Percentiles rank a stretch among this genome's conserved stretches.
Evolutionary conservation across 1,140 invertebrate species (phyloP).

Genomic region (Mizuhopecten yessoensis): DNA sequence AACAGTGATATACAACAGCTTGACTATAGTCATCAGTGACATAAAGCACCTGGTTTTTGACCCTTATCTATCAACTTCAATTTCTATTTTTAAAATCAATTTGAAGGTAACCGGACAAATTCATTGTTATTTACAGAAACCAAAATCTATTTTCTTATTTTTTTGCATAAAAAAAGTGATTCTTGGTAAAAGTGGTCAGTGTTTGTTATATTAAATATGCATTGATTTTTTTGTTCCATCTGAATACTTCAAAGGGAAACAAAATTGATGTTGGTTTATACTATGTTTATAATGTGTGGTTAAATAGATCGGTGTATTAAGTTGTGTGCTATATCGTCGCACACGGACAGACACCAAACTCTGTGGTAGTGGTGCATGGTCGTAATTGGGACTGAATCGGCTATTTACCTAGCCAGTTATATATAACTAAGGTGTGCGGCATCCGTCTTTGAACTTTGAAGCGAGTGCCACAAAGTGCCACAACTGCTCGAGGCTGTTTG

Average conservation of each 20-base stretch:
- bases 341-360: not conserved
- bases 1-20: too few relatives aligned
- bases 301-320: not conserved
- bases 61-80: not conserved
- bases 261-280: conserved; percentile 8
- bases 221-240: not conserved
- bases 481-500: conserved; percentile 14
- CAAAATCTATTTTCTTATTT: not conserved
- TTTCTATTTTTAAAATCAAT: not conserved
- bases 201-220: not conserved
- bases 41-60: not conserved
- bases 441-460: conserved; percentile 4
- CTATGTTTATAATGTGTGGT: not conserved
- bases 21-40: too few relatives aligned
- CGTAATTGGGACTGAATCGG: not conserved
- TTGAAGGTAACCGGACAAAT: not conserved
- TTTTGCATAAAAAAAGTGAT: not conserved
- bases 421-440: not conserved
- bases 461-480: conserved; percentile 22
- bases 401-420: conserved; percentile 17
- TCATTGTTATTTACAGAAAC: not conserved
- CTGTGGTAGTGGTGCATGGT: not conserved
- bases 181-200: not conserved
- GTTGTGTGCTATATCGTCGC: not conserved
- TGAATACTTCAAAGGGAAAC: not conserved